phyloP scores from a whole-genome alignment of 2,888 invertebrate genomes.

The Ypsolopha scabrella region DNA sequence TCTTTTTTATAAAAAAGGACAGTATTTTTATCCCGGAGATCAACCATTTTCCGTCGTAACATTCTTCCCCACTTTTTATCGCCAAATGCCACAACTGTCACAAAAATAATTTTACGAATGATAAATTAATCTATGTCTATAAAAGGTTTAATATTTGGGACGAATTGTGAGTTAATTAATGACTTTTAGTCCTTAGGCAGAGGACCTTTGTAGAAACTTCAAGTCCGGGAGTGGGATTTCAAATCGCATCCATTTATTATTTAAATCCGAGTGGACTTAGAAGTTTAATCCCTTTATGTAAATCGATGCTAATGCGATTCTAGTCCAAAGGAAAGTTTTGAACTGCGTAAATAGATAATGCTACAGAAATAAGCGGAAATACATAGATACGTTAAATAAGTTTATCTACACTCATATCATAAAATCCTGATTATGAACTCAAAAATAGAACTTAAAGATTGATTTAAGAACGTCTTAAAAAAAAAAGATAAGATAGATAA shows the following conservation, averaged over 20 bases:
- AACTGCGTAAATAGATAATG: too few species aligned
- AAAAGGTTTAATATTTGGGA: background rate
- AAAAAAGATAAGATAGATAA: too few species aligned
- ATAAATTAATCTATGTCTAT: background rate
- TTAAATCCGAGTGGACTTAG: conserved; percentile 43
- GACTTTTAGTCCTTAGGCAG: conserved; percentile 7
- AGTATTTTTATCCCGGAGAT: too few species aligned
- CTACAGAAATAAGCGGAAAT: too few species aligned
- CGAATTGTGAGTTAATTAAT: conserved; percentile 3
- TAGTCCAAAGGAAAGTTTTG: too few species aligned
- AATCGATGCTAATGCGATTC: conserved; percentile 32
- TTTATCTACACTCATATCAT: too few species aligned
- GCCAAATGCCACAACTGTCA: background rate
- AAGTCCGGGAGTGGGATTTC: conserved; percentile 14
- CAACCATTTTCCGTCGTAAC: background rate
- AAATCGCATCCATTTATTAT: conserved; percentile 40
- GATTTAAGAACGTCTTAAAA: too few species aligned
- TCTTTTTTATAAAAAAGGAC: background rate
- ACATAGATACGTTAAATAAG: too few species aligned
- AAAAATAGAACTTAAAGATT: too few species aligned
- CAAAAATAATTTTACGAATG: background rate
- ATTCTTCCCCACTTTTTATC: background rate
- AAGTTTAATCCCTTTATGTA: conserved; percentile 50
- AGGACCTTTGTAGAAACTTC: conserved; percentile 14
- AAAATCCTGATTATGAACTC: too few species aligned